Conservation (phyloP, 2,113 vertebrate species). For the Australoheros scitulus region DNA sequence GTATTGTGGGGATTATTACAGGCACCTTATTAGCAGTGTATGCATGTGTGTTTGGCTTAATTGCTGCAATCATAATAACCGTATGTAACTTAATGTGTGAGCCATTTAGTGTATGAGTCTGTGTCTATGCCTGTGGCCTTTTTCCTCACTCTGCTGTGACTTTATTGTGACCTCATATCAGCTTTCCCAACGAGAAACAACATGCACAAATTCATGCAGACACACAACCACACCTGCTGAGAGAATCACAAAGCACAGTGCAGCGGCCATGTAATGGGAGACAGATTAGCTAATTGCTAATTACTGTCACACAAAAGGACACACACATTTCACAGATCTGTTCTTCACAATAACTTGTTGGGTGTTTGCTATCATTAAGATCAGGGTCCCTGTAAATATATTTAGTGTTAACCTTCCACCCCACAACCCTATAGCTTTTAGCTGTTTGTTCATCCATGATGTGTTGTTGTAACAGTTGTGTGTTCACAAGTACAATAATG, state of each 20-base stretch:
- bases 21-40: slow-evolving; percentile 13
- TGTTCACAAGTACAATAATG: not conserved
- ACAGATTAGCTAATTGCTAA: not conserved
- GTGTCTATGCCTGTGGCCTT: slow-evolving; percentile 2
- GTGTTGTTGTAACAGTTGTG: not conserved
- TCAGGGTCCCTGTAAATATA: not conserved
- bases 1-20: slow-evolving; percentile 10
- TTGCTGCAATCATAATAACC: slow-evolving; percentile 18
- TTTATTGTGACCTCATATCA: slow-evolving; percentile 22
- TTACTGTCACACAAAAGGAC: not conserved
- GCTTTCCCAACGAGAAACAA: slow-evolving; percentile 6
- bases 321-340: not conserved
- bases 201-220: not conserved
- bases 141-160: slow-evolving; percentile 10
- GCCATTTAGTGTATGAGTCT: not conserved
- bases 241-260: not conserved
- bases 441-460: slow-evolving; percentile 1
- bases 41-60: slow-evolving; percentile 27
- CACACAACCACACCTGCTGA: not conserved
- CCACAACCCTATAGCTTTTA: not conserved
- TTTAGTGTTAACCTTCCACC: not conserved
- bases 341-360: not conserved
- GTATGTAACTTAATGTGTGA: not conserved
- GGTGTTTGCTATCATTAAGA: not conserved
- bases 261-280: not conserved